These are phyloP conservation scores for Macropis europaea DNA, from an alignment of 2,888 invertebrate species.

Conservation along the genomic window DNA sequence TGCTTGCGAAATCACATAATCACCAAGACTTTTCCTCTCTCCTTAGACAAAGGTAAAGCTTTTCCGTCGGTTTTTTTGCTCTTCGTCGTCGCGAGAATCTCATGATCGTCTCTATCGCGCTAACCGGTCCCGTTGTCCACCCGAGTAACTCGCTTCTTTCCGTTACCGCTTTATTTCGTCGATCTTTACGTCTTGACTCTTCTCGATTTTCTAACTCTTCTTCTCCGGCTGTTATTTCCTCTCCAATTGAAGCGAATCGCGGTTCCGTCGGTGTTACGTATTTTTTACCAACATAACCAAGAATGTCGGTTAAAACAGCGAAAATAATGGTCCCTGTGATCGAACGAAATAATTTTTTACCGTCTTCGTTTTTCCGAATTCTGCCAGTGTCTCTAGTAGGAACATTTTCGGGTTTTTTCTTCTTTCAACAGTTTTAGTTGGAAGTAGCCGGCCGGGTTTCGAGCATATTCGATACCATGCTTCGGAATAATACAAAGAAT, in stretches of 20 bases:
- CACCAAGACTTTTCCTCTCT: constrained; percentile 32
- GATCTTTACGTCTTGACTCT: too few species aligned
- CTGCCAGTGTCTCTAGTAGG: neutral
- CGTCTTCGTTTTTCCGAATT: neutral
- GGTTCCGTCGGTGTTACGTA: neutral
- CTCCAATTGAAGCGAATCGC: neutral
- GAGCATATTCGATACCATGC: neutral
- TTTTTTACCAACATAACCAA: neutral
- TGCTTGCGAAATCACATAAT: constrained; percentile 14
- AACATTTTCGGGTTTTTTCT: neutral
- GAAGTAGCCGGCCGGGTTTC: constrained; percentile 5
- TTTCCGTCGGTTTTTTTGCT: neutral
- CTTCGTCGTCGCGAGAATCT: neutral
- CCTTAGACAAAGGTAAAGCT: constrained; percentile 58
- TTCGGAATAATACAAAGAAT: neutral
- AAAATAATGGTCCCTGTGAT: neutral
- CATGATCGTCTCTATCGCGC: neutral
- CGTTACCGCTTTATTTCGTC: too few species aligned
- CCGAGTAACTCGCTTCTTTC: neutral
- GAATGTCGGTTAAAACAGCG: neutral
- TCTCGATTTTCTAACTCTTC: too few species aligned
- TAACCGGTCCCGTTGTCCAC: too few species aligned
- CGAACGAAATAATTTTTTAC: neutral
- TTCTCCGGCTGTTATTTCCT: too few species aligned
- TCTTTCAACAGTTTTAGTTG: neutral